Conservation (phyloP, 2,113 vertebrate genomes). For the Ceyx cyanopectus region DNA sequence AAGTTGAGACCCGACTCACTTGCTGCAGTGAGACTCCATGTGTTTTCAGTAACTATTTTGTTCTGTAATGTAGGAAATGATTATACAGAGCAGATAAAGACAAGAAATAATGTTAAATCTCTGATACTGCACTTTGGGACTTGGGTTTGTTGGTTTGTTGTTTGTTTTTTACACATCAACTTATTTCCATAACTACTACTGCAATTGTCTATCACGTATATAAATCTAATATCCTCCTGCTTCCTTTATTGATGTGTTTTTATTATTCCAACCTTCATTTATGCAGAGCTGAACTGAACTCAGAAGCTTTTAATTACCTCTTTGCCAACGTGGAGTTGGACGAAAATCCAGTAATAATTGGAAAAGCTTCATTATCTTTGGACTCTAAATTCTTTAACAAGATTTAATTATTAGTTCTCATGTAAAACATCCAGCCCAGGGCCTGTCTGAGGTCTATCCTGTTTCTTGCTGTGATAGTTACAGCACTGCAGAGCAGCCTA, state of each 20-base stretch:
- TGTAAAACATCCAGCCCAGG: neutral
- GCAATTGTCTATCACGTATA: neutral
- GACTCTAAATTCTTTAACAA: neutral
- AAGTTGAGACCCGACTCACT: too few species aligned
- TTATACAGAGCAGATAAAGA: neutral
- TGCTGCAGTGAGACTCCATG: too few species aligned
- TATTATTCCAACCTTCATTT: neutral
- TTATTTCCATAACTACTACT: neutral
- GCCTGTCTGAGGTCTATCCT: neutral
- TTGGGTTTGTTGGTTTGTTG: neutral
- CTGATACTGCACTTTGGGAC: rapidly evolving
- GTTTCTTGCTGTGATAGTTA: neutral
- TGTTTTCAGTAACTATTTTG: neutral
- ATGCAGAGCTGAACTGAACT: neutral
- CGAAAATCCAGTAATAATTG: neutral
- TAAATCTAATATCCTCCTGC: neutral
- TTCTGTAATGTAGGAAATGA: neutral
- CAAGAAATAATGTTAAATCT: neutral
- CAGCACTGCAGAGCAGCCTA: neutral
- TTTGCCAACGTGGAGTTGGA: neutral
- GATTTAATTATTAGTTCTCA: neutral
- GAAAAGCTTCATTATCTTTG: neutral
- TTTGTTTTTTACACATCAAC: neutral
- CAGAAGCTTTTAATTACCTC: neutral
- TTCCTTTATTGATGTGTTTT: neutral